These are phyloP conservation scores for Eupelmus urozonus DNA, from an alignment of 2,888 invertebrate species.

Conservation along the genomic window DNA sequence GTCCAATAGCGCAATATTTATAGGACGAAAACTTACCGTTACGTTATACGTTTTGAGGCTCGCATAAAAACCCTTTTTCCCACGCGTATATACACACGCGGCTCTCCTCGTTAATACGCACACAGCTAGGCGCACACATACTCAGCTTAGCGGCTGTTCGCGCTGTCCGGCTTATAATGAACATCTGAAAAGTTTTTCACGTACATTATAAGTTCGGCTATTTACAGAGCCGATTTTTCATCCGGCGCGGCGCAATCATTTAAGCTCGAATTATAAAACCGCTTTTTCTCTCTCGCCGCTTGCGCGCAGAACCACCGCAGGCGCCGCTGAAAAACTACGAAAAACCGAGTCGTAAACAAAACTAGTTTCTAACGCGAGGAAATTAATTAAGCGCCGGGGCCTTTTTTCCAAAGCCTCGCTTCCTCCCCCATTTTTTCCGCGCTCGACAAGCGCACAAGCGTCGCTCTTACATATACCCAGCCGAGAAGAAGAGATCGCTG, in stretches of 20 bases:
- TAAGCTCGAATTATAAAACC: constrained; percentile 34
- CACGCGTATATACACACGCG: constrained; percentile 43
- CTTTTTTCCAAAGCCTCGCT: background rate
- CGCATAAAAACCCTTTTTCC: constrained; percentile 49
- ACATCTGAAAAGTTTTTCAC: constrained; percentile 36
- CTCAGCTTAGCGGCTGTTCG: too few relatives aligned
- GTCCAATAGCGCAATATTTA: constrained; percentile 41
- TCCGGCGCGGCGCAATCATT: constrained; percentile 12
- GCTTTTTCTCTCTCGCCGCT: background rate
- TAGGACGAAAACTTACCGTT: constrained; percentile 44
- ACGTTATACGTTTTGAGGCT: constrained; percentile 12
- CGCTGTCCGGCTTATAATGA: constrained; percentile 31
- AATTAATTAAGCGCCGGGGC: background rate
- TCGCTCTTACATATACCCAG: background rate
- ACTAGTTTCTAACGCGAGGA: constrained; percentile 13
- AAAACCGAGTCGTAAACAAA: constrained; percentile 29
- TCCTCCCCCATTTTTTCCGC: background rate
- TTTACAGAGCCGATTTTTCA: constrained; percentile 32
- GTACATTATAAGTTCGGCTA: constrained; percentile 3
- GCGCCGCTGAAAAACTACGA: constrained; percentile 19
- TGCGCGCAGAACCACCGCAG: background rate
- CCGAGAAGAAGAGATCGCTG: background rate
- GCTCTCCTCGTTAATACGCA: constrained; percentile 27
- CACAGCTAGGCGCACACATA: background rate
- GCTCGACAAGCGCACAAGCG: too few relatives aligned